These are phyloP conservation scores for Apteryx mantelli DNA, from an alignment of 2,113 vertebrate species.

Conservation along the genomic window DNA sequence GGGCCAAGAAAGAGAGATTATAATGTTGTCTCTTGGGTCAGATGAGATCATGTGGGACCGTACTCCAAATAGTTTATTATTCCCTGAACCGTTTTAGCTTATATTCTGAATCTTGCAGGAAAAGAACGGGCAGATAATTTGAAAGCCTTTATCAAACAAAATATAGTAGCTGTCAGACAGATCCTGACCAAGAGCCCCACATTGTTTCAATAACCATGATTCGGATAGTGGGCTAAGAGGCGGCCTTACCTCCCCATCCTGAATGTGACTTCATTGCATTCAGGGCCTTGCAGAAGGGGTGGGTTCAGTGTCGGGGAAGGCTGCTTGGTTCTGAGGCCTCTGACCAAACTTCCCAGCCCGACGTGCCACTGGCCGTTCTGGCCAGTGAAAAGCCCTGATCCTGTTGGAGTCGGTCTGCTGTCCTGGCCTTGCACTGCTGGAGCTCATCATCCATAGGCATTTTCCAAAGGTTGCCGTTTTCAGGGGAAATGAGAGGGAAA, in stretches of 20 bases:
- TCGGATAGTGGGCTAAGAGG: not conserved
- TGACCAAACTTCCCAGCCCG: not conserved
- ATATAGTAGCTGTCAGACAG: not conserved
- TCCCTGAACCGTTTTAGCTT: not conserved
- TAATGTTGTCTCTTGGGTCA: not conserved
- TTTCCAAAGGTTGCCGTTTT: not conserved
- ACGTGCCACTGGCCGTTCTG: not conserved
- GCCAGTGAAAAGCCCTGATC: too few species aligned
- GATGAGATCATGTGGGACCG: conserved; percentile 19
- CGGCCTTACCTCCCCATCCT: not conserved
- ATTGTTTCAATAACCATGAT: not conserved
- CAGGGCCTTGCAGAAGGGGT: not conserved
- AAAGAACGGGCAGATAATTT: not conserved
- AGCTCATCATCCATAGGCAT: not conserved
- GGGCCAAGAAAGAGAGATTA: conserved; percentile 1
- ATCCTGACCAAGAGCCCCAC: not conserved
- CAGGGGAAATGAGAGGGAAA: not conserved
- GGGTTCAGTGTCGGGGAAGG: not conserved
- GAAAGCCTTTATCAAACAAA: not conserved
- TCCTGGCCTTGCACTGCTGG: not conserved
- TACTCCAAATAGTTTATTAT: conserved; percentile 33
- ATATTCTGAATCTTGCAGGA: not conserved
- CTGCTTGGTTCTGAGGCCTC: not conserved
- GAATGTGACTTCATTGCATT: not conserved
- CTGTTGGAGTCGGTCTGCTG: not conserved